These are phyloP conservation scores for Periphyllus acericola DNA, from an alignment of 2,888 invertebrate species.

Conservation along the genomic window DNA sequence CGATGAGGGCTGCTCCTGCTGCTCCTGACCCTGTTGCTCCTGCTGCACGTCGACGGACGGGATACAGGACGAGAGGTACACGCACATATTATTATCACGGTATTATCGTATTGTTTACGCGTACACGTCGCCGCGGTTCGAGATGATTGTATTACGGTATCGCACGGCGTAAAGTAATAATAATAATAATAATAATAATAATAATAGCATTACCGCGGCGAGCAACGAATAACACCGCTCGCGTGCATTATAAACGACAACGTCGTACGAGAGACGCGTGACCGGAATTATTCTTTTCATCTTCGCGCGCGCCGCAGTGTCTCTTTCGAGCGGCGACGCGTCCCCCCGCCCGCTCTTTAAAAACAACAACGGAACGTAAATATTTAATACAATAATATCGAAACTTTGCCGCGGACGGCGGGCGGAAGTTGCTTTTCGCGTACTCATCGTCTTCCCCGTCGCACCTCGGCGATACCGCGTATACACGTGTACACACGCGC, in stretches of 20 bases:
- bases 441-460: not conserved
- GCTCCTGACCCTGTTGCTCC: no score
- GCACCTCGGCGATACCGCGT: not conserved
- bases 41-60: no score
- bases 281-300: constrained; percentile 60
- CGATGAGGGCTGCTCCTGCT: no score
- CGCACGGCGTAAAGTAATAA: not conserved
- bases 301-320: not conserved
- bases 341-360: not conserved
- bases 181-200: not conserved
- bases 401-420: constrained; percentile 33
- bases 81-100: no score
- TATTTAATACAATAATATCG: constrained; percentile 30
- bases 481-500: no score
- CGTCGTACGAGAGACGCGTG: constrained; percentile 38
- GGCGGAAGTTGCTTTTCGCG: constrained; percentile 8
- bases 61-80: no score
- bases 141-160: constrained; percentile 35
- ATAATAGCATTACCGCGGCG: constrained; percentile 32
- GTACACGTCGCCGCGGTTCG: not conserved
- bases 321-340: constrained; percentile 1
- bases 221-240: constrained; percentile 30
- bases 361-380: constrained; percentile 52
- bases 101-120: not conserved
- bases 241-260: no score